phyloP scores from a whole-genome alignment of 2,888 invertebrate genomes.

The Periphyllus acericola region DNA sequence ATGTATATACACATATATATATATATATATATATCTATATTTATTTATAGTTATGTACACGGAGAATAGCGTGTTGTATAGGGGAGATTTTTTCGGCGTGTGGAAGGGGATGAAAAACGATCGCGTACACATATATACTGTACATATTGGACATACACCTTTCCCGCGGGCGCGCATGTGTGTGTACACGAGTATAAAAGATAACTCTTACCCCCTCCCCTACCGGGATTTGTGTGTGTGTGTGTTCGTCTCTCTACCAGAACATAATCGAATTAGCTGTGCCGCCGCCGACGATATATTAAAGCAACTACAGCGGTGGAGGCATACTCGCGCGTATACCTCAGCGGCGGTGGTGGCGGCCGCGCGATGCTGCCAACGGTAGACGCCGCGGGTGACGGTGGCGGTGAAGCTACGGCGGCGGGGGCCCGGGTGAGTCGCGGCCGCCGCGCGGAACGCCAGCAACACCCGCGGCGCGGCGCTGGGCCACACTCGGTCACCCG shows the following conservation, averaged over 20 bases:
- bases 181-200: background rate
- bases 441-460: slow-evolving; percentile 61
- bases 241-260: slow-evolving; percentile 8
- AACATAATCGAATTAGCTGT: slow-evolving; percentile 55
- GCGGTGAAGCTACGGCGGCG: background rate
- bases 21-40: background rate
- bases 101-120: slow-evolving; percentile 45
- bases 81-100: slow-evolving; percentile 9
- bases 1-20: no score
- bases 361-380: slow-evolving; percentile 47
- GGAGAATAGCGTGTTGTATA: background rate
- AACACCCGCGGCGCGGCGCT: slow-evolving; percentile 61
- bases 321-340: slow-evolving; percentile 2
- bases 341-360: background rate
- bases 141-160: background rate
- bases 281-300: slow-evolving; percentile 46
- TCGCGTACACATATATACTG: slow-evolving; percentile 11
- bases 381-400: background rate
- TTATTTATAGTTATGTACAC: no score
- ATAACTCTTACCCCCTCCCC: background rate
- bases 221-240: background rate
- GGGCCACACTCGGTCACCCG: slow-evolving; percentile 49
- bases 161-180: background rate
- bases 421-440: slow-evolving; percentile 47
- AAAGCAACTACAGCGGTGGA: slow-evolving; percentile 33